Conservation (phyloP, 2,797 vertebrate genomes). For the Eulemur albifrons region DNA sequence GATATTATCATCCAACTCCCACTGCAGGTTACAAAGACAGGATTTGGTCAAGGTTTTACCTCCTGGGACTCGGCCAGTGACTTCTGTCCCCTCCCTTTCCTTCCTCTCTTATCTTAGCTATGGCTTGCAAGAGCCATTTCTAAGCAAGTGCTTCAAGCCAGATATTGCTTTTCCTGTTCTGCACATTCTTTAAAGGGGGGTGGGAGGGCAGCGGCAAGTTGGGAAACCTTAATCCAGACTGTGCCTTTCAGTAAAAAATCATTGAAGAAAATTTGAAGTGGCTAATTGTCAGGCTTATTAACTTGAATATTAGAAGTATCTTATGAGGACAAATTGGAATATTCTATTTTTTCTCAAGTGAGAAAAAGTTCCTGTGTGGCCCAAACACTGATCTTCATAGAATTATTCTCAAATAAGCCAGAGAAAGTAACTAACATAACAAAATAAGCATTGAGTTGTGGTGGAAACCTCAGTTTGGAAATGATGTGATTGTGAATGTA, state of each 20-base stretch:
- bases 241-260: not conserved
- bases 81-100: slow-evolving; percentile 64
- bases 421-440: not conserved
- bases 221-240: not conserved
- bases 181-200: not conserved
- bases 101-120: slow-evolving; percentile 60
- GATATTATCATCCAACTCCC: not conserved
- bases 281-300: not conserved
- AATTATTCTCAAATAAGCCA: not conserved
- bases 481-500: not conserved
- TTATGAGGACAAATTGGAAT: not conserved
- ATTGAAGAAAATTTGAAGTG: not conserved
- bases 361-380: not conserved
- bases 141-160: slow-evolving; percentile 7
- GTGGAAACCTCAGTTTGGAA: not conserved
- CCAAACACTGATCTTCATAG: not conserved
- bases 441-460: not conserved
- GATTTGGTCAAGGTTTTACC: slow-evolving; percentile 59
- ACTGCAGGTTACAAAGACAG: slow-evolving; percentile 56
- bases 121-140: slow-evolving; percentile 8
- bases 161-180: slow-evolving; percentile 14
- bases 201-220: too few species aligned
- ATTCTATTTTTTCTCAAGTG: not conserved
- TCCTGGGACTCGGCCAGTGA: not conserved
- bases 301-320: not conserved